These are phyloP conservation scores for Bovichtus diacanthus DNA, from an alignment of 2,797 vertebrate species.

Conservation along the genomic window DNA sequence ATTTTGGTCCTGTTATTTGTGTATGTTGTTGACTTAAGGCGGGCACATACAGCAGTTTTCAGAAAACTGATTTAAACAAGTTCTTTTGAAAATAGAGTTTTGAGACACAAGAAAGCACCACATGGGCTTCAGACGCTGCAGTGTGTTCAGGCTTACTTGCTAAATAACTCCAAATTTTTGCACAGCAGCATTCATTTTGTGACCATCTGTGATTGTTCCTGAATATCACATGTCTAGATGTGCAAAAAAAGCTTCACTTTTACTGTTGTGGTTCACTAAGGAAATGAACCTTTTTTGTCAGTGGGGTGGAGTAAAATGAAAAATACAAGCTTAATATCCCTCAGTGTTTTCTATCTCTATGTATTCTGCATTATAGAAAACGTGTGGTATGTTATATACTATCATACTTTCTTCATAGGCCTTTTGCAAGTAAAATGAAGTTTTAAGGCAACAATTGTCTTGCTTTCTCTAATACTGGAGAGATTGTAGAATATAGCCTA, in stretches of 20 bases:
- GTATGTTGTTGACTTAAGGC: slow-evolving; percentile 20
- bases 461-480: neutral
- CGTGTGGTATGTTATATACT: neutral
- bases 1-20: slow-evolving; percentile 41
- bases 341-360: slow-evolving; percentile 1
- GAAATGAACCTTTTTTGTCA: slow-evolving; percentile 7
- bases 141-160: slow-evolving; percentile 25
- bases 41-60: slow-evolving; percentile 14
- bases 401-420: neutral
- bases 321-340: slow-evolving; percentile 7
- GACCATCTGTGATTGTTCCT: slow-evolving; percentile 38
- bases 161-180: slow-evolving; percentile 27
- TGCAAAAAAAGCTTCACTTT: slow-evolving; percentile 4
- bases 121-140: slow-evolving; percentile 35
- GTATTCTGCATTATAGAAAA: neutral
- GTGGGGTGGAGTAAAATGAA: slow-evolving; percentile 1
- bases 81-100: slow-evolving; percentile 43
- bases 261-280: neutral
- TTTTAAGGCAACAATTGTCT: neutral
- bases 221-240: slow-evolving; percentile 7
- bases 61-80: slow-evolving; percentile 37
- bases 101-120: slow-evolving; percentile 44
- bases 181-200: slow-evolving; percentile 39
- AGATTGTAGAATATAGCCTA: neutral
- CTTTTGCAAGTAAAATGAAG: neutral